Base-by-base conservation (phyloP, 1,140 invertebrate genomes). In the Lethrus apterus region DNA sequence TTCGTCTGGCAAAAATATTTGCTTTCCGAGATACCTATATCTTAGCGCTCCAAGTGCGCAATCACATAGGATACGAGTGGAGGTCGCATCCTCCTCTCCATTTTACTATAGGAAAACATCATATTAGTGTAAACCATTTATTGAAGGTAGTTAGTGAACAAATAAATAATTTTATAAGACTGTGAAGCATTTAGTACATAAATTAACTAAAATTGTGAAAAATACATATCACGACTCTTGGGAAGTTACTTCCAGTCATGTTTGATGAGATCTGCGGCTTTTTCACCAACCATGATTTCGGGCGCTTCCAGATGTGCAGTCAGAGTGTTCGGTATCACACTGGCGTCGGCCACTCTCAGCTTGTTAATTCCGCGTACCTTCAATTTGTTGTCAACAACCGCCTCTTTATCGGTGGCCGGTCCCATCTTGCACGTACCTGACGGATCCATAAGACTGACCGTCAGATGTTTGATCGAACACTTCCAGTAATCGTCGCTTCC, bases 351-450 rank as follows among this genome's bases (percentile, higher is more conserved):
- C 2, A 79, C 76, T 24, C 77, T 59, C 17, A 80, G 54, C 2
- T 62, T 60, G 17, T 60, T 51, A 10, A 78, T 56, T 1, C 77
- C 77, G 18, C 67, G 52, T 1, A 80, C 77, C 19, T 69, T 57
- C 7, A 77, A 55, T 48, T 73, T 58, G 4, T 73, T 67, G 50
- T 77, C 73, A 1, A 78, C 72, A 4, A 79, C 75, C n/a, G 74
- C 69, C 5, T 60, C 59, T 0, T 65, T 58, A 57, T 81, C 78
- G 0, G 48, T 56, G 8, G 40, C 47, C 0, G 68, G 66, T 2
- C 80, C 81, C 81, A 85, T 85, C 55, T 77, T 79, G 54, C 78
- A 80, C 0, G 81, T 81, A 1, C 76, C 77, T 2, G 72, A 64
- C 29, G 76, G 75, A 57, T 81, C 79, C 51, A 77, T 77, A 20